A percentile compares a stretch with the other conserved stretches of the same genome.
These are phyloP conservation scores for Paramormyrops hopkinsi DNA, from an alignment of 2,797 vertebrate genomes.

Conservation along the genomic window DNA sequence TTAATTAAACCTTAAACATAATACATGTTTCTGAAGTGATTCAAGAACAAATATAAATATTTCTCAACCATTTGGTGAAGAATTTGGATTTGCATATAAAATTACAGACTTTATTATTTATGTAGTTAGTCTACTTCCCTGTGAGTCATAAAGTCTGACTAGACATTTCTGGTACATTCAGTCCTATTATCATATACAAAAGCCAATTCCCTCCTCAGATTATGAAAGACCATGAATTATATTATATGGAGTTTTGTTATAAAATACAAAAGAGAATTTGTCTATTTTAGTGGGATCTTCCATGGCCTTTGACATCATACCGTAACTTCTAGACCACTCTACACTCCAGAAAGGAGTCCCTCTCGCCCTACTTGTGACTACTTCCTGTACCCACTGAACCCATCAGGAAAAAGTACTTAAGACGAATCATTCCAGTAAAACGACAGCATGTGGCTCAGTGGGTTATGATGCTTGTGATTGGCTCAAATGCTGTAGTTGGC, in stretches of 20 bases:
- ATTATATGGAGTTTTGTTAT: neutral
- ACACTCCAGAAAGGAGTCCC: neutral
- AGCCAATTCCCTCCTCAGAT: neutral
- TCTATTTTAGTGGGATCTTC: neutral
- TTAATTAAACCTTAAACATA: neutral
- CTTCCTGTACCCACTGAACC: neutral
- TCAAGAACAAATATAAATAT: neutral
- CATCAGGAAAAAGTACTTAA: neutral
- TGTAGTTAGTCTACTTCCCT: neutral
- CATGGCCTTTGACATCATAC: neutral
- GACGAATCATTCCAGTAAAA: neutral
- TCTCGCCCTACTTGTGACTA: neutral
- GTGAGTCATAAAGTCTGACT: neutral
- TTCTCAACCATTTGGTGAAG: neutral
- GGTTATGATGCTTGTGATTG: neutral
- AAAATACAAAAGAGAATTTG: neutral
- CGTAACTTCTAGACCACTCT: neutral
- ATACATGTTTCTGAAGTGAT: neutral
- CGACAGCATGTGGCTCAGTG: neutral
- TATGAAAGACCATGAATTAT: neutral
- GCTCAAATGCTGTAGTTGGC: neutral
- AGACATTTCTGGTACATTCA: neutral
- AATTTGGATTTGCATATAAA: neutral
- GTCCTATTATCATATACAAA: neutral
- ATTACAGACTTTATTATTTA: constrained; percentile 1